Conservation (phyloP, 2,113 vertebrate species). For the Epinephelus fuscoguttatus region DNA sequence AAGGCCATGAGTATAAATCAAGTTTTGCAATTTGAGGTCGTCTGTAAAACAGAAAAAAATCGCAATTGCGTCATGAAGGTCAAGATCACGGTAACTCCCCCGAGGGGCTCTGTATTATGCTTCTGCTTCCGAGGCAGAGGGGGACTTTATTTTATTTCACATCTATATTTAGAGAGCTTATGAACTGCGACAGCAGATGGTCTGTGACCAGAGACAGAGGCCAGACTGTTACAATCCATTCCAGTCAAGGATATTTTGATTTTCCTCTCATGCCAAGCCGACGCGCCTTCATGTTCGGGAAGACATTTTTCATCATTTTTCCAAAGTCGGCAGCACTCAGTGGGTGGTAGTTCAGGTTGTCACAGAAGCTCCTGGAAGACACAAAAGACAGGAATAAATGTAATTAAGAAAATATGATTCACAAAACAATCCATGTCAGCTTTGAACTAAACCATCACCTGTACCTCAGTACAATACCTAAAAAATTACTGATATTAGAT, state of each 20-base stretch:
- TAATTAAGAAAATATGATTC: neutral
- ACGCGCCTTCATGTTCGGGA: conserved; percentile 99
- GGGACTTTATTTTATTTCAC: conserved; percentile 82
- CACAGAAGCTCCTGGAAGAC: conserved; percentile 86
- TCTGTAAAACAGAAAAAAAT: conserved; percentile 18
- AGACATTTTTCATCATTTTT: conserved; percentile 99
- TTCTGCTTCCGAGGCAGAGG: conserved; percentile 59
- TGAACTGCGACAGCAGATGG: conserved; percentile 87
- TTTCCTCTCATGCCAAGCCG: conserved; percentile 99
- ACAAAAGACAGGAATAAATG: conserved; percentile 1
- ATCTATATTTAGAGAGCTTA: conserved; percentile 86
- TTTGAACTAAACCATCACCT: no score
- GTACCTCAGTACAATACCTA: no score
- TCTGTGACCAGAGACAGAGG: conserved; percentile 78
- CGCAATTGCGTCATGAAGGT: conserved; percentile 69
- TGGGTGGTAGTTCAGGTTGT: conserved; percentile 98
- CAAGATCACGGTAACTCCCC: conserved; percentile 62
- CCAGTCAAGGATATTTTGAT: conserved; percentile 99
- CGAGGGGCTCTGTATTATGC: conserved; percentile 69
- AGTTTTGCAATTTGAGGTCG: conserved; percentile 1
- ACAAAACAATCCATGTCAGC: no score
- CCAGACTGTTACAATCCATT: conserved; percentile 74
- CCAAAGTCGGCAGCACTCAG: conserved; percentile 99
- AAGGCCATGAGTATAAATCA: conserved; percentile 21
- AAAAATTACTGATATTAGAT: no score